Evolutionary conservation across 2,888 invertebrate species (phyloP).

Genomic region (Adineta ricciae): DNA sequence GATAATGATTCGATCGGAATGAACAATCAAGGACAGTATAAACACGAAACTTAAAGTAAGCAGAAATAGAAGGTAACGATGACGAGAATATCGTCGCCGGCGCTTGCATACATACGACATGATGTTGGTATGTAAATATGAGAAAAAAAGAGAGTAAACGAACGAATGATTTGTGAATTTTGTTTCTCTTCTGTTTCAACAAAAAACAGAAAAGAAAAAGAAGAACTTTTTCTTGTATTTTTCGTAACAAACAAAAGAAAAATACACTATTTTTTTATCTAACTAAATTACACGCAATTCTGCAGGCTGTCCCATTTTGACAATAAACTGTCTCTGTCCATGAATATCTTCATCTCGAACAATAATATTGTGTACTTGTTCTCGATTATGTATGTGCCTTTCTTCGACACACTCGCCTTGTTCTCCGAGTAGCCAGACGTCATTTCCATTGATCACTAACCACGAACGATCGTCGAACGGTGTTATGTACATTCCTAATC

Average conservation of each 20-base stretch:
- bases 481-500: neutral
- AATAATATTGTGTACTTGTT: neutral
- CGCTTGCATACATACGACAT: neutral
- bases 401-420: neutral
- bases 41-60: neutral
- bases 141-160: neutral
- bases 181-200: no score
- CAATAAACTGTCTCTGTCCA: neutral
- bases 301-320: neutral
- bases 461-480: neutral
- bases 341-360: neutral
- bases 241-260: neutral
- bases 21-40: neutral
- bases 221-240: neutral
- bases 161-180: neutral
- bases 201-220: neutral
- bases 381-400: neutral
- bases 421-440: neutral
- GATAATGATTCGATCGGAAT: neutral
- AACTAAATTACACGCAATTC: neutral
- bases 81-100: neutral
- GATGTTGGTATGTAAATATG: neutral
- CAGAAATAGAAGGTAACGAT: neutral
- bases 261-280: neutral
- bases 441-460: neutral